Evolutionary conservation across 2,797 vertebrate genomes (phyloP), one percentile per base, ranked within the genome.

Genomic region (Phyllotis vaccarum): DNA sequence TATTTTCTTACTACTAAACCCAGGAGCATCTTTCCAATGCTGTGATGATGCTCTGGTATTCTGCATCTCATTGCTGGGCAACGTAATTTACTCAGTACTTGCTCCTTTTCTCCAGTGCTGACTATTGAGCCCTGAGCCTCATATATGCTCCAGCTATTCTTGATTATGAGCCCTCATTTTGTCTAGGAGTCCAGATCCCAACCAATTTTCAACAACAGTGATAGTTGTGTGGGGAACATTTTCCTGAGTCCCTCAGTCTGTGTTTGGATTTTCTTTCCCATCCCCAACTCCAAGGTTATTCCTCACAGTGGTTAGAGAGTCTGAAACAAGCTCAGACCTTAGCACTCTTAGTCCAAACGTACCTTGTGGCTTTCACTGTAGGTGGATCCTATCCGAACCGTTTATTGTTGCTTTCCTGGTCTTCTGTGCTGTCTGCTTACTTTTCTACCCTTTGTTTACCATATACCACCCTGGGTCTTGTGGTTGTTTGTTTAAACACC

Each of bases 251-350:
- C 64, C 60, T 40, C 88, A 56, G n/a, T 49, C 34, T 89, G 37
- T 90, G 14, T 82, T 95, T 95, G 86, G 40, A 70, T 86, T 91
- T n/a, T 92, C 74, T 89, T 43, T 87, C 9, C 6, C 3, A 72
- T 40, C 17, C 13, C 31, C 2, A 14, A 46, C 49, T 27, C 54
- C 52, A 64, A 70, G 70, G 82, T 87, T 82, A 29, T 82, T 89
- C 24, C 79, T 82, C 40, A 82, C 14, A 52, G 27, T 85, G n/a
- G 24, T 49, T 70, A 85, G 31, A 75, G 43, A 74, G 13, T 46
- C 22, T 91, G n/a, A 40, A 40, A 72, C 19, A 11, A 72, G 68
- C 68, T 56, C 24, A 75, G n/a, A 43, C 72, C 58, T 83, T 40
- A 34, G 10, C 24, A 37, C 22, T 76, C 12, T 72, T 60, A 78